Conservation (phyloP, 2,888 invertebrate species). For the Philopedon plagiatum region DNA sequence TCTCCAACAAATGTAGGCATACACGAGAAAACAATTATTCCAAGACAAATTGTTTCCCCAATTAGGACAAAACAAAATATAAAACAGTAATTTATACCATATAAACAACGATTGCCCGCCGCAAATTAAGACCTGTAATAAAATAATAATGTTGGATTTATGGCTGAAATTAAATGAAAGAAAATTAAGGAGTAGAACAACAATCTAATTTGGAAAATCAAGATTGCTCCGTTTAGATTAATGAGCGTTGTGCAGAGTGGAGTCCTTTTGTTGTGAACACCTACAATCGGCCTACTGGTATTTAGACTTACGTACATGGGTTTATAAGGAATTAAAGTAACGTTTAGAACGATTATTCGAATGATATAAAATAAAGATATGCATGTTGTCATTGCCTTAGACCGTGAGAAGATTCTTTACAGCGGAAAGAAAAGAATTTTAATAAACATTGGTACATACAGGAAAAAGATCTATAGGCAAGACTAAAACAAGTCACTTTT, state of each 20-base stretch:
- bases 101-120: constrained; percentile 26
- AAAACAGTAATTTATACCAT: constrained; percentile 30
- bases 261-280: constrained; percentile 22
- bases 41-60: constrained; percentile 41
- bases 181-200: constrained; percentile 24
- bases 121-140: constrained; percentile 29
- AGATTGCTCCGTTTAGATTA: constrained; percentile 29
- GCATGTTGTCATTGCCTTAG: background rate
- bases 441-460: too few species aligned
- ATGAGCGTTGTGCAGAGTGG: background rate
- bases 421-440: too few species aligned
- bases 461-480: too few species aligned
- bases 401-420: background rate
- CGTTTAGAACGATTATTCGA: background rate
- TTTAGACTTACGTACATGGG: constrained; percentile 21
- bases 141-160: constrained; percentile 17
- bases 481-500: too few species aligned
- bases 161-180: constrained; percentile 13
- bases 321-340: constrained; percentile 7
- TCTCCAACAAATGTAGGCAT: background rate
- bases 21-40: constrained; percentile 31
- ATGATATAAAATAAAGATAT: constrained; percentile 4
- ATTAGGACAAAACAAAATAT: constrained; percentile 28
- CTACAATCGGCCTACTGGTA: constrained; percentile 32
- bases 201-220: constrained; percentile 27